Percentiles rank a stretch among this genome's conserved stretches.
Evolutionary conservation across 2,888 invertebrate genomes (phyloP).

Genomic region (Hofmannophila pseudospretella): DNA sequence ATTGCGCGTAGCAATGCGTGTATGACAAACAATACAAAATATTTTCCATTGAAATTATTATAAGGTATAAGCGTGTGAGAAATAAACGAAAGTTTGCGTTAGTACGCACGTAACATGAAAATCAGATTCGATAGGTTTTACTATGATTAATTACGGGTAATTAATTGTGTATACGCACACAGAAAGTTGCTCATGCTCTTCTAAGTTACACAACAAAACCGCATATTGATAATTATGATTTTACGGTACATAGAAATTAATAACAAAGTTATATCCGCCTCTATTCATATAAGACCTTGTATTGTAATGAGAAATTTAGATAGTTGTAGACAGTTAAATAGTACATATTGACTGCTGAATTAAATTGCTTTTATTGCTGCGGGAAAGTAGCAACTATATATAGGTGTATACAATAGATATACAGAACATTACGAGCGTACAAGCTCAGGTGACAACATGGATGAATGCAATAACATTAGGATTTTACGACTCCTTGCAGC

Average conservation of each 20-base stretch:
- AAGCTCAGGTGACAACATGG: constrained; percentile 19
- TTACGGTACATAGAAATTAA: constrained; percentile 1
- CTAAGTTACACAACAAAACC: no score
- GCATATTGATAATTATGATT: not conserved
- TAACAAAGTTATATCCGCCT: constrained; percentile 1
- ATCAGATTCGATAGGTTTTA: no score
- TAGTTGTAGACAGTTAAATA: not conserved
- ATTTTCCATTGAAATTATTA: no score
- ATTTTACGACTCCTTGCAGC: constrained; percentile 18
- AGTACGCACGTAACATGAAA: constrained; percentile 20
- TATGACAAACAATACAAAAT: constrained; percentile 16
- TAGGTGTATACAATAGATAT: not conserved
- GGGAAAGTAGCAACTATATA: constrained; percentile 1
- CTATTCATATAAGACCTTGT: not conserved
- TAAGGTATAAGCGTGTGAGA: no score
- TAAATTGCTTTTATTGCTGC: constrained; percentile 1
- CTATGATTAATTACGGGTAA: no score
- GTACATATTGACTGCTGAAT: constrained; percentile 2
- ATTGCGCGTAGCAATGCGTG: not conserved
- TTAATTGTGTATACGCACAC: no score
- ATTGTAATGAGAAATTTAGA: constrained; percentile 10
- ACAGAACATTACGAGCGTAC: constrained; percentile 1
- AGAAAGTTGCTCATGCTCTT: no score
- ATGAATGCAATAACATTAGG: constrained; percentile 23
- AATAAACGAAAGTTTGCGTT: constrained; percentile 53